These are phyloP conservation scores for Amniataba percoides DNA, from an alignment of 2,797 vertebrate genomes.

Conservation along the genomic window DNA sequence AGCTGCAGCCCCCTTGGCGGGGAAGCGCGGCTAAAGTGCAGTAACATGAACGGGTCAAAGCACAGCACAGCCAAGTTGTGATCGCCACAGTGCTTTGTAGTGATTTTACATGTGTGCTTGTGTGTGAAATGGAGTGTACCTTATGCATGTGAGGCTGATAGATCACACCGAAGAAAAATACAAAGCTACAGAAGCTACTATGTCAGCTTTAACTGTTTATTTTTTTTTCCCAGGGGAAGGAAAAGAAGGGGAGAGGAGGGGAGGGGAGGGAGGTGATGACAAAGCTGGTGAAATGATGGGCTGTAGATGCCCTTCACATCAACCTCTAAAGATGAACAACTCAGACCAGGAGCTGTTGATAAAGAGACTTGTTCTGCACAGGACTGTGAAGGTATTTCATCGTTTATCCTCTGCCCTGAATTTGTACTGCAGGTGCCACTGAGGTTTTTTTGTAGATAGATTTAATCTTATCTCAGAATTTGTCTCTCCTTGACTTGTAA, in stretches of 20 bases:
- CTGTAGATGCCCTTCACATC: constrained; percentile 67
- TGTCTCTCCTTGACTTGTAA: neutral
- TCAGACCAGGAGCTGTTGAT: constrained; percentile 57
- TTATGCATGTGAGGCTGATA: neutral
- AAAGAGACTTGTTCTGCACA: constrained; percentile 53
- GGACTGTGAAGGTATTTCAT: constrained; percentile 54
- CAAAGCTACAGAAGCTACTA: constrained; percentile 22
- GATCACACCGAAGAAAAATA: constrained; percentile 15
- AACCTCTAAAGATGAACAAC: constrained; percentile 70
- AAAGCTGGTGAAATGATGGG: constrained; percentile 66
- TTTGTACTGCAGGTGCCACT: constrained; percentile 17
- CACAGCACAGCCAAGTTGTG: constrained; percentile 3
- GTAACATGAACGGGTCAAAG: constrained; percentile 52
- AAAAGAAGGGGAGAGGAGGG: neutral
- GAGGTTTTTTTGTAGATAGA: neutral
- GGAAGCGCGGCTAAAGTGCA: constrained; percentile 47
- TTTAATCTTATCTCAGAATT: neutral
- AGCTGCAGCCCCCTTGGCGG: constrained; percentile 31
- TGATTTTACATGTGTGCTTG: constrained; percentile 12
- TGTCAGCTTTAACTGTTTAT: constrained; percentile 49
- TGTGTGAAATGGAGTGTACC: constrained; percentile 2
- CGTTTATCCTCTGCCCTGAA: constrained; percentile 50
- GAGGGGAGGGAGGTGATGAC: constrained; percentile 49
- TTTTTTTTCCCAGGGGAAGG: constrained; percentile 3
- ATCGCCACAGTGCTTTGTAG: constrained; percentile 2